Percentiles rank a stretch among this genome's conserved stretches.
Conservation (phyloP, 2,113 vertebrate genomes). For the Ictidomys tridecemlineatus region DNA sequence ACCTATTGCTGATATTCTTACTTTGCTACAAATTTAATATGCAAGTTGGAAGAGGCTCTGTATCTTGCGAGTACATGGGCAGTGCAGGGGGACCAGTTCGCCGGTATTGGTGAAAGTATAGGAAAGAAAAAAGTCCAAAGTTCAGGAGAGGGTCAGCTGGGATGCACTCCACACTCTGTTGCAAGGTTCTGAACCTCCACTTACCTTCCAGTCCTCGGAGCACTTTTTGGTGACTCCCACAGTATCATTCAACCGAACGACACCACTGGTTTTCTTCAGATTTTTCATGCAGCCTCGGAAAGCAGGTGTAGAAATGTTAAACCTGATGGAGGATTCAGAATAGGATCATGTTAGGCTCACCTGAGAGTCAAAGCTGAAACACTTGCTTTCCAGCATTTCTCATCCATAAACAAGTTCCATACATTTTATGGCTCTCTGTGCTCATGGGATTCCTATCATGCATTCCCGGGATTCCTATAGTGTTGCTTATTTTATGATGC, state of each 20-base stretch:
- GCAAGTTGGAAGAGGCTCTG: neutral
- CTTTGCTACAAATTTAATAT: neutral
- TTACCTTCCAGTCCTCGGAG: constrained; percentile 91
- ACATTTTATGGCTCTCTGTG: neutral
- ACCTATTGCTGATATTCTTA: neutral
- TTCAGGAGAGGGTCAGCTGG: neutral
- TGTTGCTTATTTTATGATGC: neutral
- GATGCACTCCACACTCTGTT: fast-evolving
- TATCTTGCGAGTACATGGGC: neutral
- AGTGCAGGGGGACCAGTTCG: neutral
- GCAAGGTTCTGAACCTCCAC: neutral
- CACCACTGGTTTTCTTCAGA: constrained; percentile 81
- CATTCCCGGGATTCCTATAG: neutral
- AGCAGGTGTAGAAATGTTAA: constrained; percentile 91
- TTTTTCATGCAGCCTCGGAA: constrained; percentile 94
- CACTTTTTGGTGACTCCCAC: constrained; percentile 94
- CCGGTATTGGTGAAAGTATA: neutral
- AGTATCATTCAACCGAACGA: constrained; percentile 83
- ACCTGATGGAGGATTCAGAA: constrained; percentile 84
- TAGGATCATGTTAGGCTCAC: neutral
- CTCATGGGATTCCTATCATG: neutral
- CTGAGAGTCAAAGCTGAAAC: neutral
- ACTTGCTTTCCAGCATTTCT: neutral
- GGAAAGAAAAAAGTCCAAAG: neutral
- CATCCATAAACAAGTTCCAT: no score